A percentile compares a stretch with the other conserved stretches of the same genome.
These are phyloP conservation scores for Drosophila ambigua DNA, from an alignment of 1,140 invertebrate species.

Conservation along the genomic window DNA sequence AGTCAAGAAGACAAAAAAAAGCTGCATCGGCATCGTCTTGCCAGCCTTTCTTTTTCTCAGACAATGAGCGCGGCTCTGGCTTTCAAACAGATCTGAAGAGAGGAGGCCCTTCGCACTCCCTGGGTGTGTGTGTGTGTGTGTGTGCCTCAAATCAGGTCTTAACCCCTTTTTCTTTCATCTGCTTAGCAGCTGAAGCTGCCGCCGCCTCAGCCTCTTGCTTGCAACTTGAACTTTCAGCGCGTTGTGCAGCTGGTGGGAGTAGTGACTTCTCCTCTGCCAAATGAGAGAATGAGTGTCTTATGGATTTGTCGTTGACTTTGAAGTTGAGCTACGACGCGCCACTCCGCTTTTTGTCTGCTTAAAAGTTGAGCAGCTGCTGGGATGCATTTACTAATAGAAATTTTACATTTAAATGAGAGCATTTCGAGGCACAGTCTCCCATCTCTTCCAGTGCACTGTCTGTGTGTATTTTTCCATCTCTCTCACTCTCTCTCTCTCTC, in stretches of 20 bases:
- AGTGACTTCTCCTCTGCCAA: too few species aligned
- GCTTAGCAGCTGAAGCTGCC: constrained; percentile 27
- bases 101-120: constrained; percentile 41
- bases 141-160: constrained; percentile 70
- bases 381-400: constrained; percentile 48
- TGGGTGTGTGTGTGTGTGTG: background rate
- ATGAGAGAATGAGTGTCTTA: constrained; percentile 52
- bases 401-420: constrained; percentile 49
- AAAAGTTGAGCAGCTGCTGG: constrained; percentile 36
- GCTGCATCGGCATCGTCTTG: constrained; percentile 30
- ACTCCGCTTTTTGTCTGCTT: constrained; percentile 16
- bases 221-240: constrained; percentile 70
- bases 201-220: constrained; percentile 23
- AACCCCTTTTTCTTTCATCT: constrained; percentile 67
- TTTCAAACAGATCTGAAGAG: constrained; percentile 52
- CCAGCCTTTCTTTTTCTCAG: constrained; percentile 49
- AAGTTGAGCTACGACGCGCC: constrained; percentile 17
- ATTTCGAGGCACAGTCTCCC: constrained; percentile 21
- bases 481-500: too few species aligned
- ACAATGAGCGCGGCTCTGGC: constrained; percentile 54
- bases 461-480: too few species aligned
- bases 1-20: constrained; percentile 4
- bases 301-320: constrained; percentile 62
- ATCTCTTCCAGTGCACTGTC: background rate
- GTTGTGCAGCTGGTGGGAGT: constrained; percentile 48